Evolutionary conservation across 2,797 vertebrate species (phyloP).

Genomic region (Macropodus opercularis): DNA sequence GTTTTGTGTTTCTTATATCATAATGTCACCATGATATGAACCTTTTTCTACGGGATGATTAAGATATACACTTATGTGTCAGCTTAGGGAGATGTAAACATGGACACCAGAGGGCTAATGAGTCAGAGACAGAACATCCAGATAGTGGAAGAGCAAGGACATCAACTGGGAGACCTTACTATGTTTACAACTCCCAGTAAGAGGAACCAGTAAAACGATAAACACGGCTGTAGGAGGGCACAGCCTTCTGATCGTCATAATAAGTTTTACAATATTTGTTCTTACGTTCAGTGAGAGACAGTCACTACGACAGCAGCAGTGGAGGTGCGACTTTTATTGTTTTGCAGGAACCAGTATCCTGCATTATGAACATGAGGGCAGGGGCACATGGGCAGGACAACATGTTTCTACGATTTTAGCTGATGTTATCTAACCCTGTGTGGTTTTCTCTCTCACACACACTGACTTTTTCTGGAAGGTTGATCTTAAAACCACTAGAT

Average conservation of each 20-base stretch:
- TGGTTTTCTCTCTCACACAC: background rate
- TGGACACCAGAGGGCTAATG: background rate
- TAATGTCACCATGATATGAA: background rate
- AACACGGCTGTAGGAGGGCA: slow-evolving; percentile 10
- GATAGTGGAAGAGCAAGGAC: background rate
- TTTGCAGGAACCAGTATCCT: background rate
- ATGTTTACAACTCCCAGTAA: slow-evolving; percentile 52
- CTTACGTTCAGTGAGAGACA: slow-evolving; percentile 6
- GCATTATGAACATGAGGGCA: too few species aligned
- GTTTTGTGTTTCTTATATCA: background rate
- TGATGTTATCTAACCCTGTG: background rate
- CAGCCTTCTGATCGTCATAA: slow-evolving; percentile 13
- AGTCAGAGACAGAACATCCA: background rate
- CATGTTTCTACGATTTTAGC: background rate
- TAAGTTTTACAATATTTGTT: slow-evolving; percentile 62
- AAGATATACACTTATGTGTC: background rate
- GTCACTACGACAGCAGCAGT: slow-evolving; percentile 33
- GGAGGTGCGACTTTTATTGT: slow-evolving; percentile 2
- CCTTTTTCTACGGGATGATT: background rate
- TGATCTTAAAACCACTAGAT: too few species aligned
- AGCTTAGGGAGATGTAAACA: background rate
- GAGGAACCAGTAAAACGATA: slow-evolving; percentile 35
- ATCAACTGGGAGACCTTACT: slow-evolving; percentile 33
- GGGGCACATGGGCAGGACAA: too few species aligned
- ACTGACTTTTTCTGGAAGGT: background rate